Evolutionary conservation across 64 coral and sea anemone genomes (phyloP).

Genomic region (Actinia tenebrosa): DNA sequence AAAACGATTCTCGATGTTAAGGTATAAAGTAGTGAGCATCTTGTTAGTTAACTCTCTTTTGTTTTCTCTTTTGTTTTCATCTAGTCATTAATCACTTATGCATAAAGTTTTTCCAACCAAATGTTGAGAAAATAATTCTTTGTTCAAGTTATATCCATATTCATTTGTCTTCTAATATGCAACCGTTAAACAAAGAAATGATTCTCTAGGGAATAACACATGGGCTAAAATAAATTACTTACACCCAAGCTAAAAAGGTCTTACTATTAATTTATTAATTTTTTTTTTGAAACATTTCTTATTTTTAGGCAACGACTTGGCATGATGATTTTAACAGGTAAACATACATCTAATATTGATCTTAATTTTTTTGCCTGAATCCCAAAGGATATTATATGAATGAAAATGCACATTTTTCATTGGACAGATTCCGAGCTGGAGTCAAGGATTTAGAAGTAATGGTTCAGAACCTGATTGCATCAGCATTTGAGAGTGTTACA

Average conservation of each 20-base stretch:
- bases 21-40: slow-evolving; percentile 28
- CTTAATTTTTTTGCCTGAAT: too few species aligned
- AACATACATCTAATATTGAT: not conserved
- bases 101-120: too few species aligned
- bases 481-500: slow-evolving; percentile 89
- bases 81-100: too few species aligned
- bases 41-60: too few species aligned
- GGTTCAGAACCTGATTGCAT: slow-evolving; percentile 93
- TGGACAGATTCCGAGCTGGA: slow-evolving; percentile 88
- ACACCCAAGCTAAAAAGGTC: not conserved
- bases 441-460: slow-evolving; percentile 98
- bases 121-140: too few species aligned
- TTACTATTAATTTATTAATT: not conserved
- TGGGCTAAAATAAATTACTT: too few species aligned
- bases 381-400: too few species aligned
- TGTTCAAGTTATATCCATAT: too few species aligned
- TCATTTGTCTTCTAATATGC: too few species aligned
- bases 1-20: slow-evolving; percentile 98
- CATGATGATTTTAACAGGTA: slow-evolving; percentile 99
- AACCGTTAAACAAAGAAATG: too few species aligned
- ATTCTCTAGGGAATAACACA: too few species aligned
- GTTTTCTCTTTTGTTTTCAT: too few species aligned
- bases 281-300: not conserved
- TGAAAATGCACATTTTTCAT: not conserved
- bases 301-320: slow-evolving; percentile 93